These are phyloP conservation scores for Polypedilum vanderplanki DNA, from an alignment of 1,140 invertebrate species.

Conservation along the genomic window DNA sequence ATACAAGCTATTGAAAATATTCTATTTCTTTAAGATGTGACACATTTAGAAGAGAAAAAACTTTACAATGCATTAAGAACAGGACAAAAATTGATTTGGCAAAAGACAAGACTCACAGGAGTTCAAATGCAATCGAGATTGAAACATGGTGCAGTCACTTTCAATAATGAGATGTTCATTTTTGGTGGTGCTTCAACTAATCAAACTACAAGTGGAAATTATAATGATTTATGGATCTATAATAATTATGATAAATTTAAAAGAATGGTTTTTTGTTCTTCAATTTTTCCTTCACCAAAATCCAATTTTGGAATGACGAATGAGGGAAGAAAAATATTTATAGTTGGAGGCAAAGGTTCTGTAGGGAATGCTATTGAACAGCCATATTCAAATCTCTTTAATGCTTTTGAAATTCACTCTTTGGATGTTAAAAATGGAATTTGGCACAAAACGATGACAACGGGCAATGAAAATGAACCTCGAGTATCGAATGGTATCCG, in stretches of 20 bases:
- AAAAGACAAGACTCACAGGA: background rate
- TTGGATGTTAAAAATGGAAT: background rate
- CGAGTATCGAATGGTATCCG: background rate
- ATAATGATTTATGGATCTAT: slow-evolving; percentile 6
- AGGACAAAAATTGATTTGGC: background rate
- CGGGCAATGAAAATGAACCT: background rate
- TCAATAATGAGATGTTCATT: background rate
- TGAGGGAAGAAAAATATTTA: background rate
- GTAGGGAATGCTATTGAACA: background rate
- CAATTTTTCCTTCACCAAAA: background rate
- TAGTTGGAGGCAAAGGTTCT: background rate
- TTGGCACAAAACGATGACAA: background rate
- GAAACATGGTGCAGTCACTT: background rate
- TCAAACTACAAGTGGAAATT: background rate
- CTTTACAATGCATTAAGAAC: background rate
- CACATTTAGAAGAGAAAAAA: background rate
- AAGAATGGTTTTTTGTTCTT: background rate
- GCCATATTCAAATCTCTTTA: background rate
- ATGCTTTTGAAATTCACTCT: background rate
- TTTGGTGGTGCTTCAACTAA: background rate
- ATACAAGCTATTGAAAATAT: background rate
- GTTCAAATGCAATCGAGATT: background rate
- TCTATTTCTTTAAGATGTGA: background rate
- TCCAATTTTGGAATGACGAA: background rate
- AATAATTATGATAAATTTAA: background rate